Percentiles rank a stretch among this genome's conserved stretches.
phyloP scores from a whole-genome alignment of 1,140 invertebrate species.

The Hycleus phaleratus region DNA sequence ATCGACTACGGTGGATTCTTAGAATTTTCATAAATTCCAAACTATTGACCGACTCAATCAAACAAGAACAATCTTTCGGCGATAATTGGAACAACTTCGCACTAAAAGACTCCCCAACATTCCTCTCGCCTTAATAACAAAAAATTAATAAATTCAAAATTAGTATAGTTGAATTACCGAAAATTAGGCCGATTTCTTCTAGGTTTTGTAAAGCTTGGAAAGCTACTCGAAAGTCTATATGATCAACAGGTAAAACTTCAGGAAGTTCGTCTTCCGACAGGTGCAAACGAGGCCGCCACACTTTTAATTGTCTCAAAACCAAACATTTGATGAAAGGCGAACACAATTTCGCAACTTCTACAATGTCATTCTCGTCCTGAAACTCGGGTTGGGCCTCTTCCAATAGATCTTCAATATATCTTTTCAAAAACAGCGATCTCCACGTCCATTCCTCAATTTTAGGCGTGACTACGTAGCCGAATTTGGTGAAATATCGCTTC shows the following conservation, averaged over 20 bases:
- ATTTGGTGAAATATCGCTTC: slow-evolving; percentile 28
- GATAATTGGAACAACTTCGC: slow-evolving; percentile 37
- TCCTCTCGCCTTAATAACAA: slow-evolving; percentile 24
- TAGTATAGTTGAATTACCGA: neutral
- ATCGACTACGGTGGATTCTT: slow-evolving; percentile 28
- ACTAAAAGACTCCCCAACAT: slow-evolving; percentile 28
- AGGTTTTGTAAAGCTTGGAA: slow-evolving; percentile 16
- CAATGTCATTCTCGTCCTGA: slow-evolving; percentile 35
- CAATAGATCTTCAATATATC: slow-evolving; percentile 33
- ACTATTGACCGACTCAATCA: slow-evolving; percentile 31
- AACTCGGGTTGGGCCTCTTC: slow-evolving; percentile 37
- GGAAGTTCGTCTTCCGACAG: slow-evolving; percentile 35
- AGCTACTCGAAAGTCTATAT: slow-evolving; percentile 35
- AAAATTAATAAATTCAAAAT: neutral
- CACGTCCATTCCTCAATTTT: slow-evolving; percentile 31
- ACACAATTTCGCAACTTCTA: slow-evolving; percentile 29
- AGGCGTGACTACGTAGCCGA: slow-evolving; percentile 15
- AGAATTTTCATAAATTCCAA: slow-evolving; percentile 30
- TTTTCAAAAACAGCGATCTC: slow-evolving; percentile 37
- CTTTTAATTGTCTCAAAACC: slow-evolving; percentile 33
- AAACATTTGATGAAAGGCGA: slow-evolving; percentile 32
- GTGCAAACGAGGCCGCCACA: slow-evolving; percentile 34
- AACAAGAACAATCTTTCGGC: slow-evolving; percentile 26
- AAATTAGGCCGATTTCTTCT: neutral
- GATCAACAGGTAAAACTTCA: slow-evolving; percentile 32